Percentiles rank a stretch among this genome's conserved stretches.
Evolutionary conservation across 2,113 vertebrate genomes (phyloP).

Genomic region (Paradoxurus hermaphroditus): DNA sequence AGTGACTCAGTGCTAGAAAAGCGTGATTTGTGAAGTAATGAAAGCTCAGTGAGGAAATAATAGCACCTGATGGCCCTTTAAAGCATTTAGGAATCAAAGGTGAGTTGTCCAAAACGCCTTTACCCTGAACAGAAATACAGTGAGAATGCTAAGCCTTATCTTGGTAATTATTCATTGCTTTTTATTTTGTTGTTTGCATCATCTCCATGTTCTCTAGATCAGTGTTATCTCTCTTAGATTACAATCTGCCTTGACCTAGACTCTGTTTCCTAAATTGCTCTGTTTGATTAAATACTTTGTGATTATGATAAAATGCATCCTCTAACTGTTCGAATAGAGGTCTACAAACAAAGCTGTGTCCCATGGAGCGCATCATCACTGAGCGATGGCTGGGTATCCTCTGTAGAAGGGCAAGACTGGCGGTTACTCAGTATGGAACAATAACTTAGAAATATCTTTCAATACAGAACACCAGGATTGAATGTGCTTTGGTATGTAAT

Average conservation of each 20-base stretch:
- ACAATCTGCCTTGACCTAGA: constrained; percentile 42
- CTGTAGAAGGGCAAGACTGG: neutral
- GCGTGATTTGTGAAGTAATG: neutral
- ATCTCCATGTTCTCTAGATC: neutral
- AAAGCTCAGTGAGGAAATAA: neutral
- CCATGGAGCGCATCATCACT: neutral
- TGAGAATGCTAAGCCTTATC: constrained; percentile 15
- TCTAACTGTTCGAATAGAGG: constrained; percentile 23
- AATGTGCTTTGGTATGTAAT: neutral
- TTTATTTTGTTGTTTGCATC: constrained; percentile 50
- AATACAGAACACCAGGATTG: neutral
- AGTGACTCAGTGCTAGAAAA: neutral
- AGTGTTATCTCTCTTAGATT: constrained; percentile 44
- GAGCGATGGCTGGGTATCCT: neutral
- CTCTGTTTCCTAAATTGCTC: constrained; percentile 56
- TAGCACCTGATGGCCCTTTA: neutral
- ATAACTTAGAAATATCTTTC: neutral
- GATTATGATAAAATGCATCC: constrained; percentile 51
- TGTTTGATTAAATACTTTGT: constrained; percentile 62
- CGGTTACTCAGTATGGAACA: neutral
- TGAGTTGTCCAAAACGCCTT: constrained; percentile 25
- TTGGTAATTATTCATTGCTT: constrained; percentile 47
- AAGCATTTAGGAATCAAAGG: constrained; percentile 37
- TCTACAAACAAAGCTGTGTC: neutral
- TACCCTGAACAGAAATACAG: constrained; percentile 10